A percentile compares a stretch with the other conserved stretches of the same genome.
These are phyloP conservation scores for Sycobia sp. DNA, from an alignment of 1,140 invertebrate species.

Conservation along the genomic window DNA sequence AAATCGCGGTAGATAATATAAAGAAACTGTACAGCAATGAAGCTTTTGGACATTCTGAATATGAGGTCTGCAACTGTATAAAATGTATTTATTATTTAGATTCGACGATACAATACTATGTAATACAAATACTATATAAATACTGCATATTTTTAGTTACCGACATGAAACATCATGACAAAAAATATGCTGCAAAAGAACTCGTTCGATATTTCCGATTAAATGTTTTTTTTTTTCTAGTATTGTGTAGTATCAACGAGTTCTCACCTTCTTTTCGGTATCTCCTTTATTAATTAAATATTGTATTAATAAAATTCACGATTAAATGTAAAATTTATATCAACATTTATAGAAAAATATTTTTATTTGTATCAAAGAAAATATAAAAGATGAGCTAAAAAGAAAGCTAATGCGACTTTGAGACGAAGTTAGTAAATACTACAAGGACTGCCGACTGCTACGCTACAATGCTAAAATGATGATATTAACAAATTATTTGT, in stretches of 20 bases:
- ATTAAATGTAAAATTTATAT: conserved; percentile 25
- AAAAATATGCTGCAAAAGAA: conserved; percentile 43
- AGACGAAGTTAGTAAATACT: conserved; percentile 42
- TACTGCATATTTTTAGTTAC: conserved; percentile 57
- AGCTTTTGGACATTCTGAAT: conserved; percentile 56
- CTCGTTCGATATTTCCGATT: conserved; percentile 39
- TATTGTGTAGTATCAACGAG: conserved; percentile 37
- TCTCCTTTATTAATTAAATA: conserved; percentile 5
- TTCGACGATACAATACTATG: conserved; percentile 57
- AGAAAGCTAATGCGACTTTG: conserved; percentile 29
- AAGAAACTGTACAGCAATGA: conserved; percentile 19
- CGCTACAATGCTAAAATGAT: conserved; percentile 44
- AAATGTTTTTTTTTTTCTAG: conserved; percentile 34
- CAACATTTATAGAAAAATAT: conserved; percentile 8
- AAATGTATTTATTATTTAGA: conserved; percentile 64
- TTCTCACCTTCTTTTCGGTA: conserved; percentile 38
- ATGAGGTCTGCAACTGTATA: conserved; percentile 59
- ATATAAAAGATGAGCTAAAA: conserved; percentile 43
- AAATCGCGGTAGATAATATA: conserved; percentile 18
- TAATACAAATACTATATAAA: conserved; percentile 54
- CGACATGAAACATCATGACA: conserved; percentile 39
- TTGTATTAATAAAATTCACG: conserved; percentile 1
- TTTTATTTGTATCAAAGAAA: neutral
- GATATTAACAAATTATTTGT: conserved; percentile 17
- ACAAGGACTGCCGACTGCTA: conserved; percentile 54